These are phyloP conservation scores for Apteryx mantelli DNA, from an alignment of 2,113 vertebrate species.

Conservation along the genomic window DNA sequence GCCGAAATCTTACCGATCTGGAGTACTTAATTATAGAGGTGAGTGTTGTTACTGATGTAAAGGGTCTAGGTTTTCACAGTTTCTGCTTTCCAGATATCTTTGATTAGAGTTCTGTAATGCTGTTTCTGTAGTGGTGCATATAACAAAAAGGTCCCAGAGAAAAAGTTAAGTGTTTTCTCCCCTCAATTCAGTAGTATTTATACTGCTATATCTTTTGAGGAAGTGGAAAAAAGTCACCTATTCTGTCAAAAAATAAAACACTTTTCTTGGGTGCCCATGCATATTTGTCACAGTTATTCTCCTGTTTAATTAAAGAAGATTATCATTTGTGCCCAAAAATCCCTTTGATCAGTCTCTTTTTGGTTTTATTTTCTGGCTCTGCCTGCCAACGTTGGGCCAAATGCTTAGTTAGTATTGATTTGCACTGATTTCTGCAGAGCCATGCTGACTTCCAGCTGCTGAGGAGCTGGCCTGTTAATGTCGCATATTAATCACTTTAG, in stretches of 20 bases:
- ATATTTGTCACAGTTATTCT: neutral
- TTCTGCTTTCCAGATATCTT: neutral
- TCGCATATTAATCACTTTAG: neutral
- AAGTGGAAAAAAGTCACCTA: neutral
- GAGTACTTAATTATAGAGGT: neutral
- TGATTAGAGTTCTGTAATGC: neutral
- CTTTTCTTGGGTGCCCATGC: neutral
- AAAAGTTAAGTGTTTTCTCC: accelerated
- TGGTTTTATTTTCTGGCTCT: neutral
- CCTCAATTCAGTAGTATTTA: neutral
- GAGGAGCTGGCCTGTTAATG: neutral
- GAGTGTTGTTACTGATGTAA: neutral
- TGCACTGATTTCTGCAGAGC: neutral
- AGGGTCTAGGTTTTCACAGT: neutral
- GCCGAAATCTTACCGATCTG: neutral
- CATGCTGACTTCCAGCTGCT: neutral
- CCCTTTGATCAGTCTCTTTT: neutral
- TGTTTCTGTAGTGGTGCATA: neutral
- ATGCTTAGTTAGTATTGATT: neutral
- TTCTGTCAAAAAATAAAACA: no score
- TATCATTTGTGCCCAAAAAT: neutral
- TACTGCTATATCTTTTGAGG: neutral
- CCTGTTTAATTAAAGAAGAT: neutral
- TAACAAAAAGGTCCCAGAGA: neutral
- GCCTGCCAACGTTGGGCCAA: neutral